Conservation (phyloP, 2,113 vertebrate species). For the Elanus axillaris region DNA sequence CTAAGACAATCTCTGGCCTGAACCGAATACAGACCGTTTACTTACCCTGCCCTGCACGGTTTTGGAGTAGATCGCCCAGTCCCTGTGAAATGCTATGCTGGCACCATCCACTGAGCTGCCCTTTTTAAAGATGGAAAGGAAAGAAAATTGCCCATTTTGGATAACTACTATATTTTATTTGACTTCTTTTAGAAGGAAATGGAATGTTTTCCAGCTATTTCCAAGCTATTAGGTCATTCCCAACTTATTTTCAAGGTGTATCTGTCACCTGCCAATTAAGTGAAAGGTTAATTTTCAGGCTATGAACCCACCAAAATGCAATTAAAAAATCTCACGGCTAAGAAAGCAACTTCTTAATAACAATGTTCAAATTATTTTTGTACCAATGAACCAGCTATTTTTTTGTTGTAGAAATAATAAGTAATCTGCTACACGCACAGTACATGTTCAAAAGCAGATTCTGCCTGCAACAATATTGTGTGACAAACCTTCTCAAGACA, state of each 20-base stretch:
- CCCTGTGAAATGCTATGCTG: neutral
- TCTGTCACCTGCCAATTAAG: neutral
- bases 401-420: neutral
- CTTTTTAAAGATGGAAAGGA: neutral
- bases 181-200: neutral
- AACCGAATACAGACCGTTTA: neutral
- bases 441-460: neutral
- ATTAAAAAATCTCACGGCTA: neutral
- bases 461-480: neutral
- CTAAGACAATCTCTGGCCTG: neutral
- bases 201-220: neutral
- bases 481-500: neutral
- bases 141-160: neutral
- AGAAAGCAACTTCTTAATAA: neutral
- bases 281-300: neutral
- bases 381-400: neutral
- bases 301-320: neutral
- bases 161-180: neutral
- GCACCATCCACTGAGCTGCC: neutral
- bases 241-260: neutral
- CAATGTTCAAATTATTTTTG: neutral
- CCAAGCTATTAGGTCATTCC: neutral
- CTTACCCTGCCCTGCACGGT: neutral
- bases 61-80: neutral
- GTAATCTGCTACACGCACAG: neutral